A percentile compares a stretch with the other conserved stretches of the same genome.
Evolutionary conservation across 2,888 invertebrate species (phyloP).

Genomic region (Heliconius aoede): DNA sequence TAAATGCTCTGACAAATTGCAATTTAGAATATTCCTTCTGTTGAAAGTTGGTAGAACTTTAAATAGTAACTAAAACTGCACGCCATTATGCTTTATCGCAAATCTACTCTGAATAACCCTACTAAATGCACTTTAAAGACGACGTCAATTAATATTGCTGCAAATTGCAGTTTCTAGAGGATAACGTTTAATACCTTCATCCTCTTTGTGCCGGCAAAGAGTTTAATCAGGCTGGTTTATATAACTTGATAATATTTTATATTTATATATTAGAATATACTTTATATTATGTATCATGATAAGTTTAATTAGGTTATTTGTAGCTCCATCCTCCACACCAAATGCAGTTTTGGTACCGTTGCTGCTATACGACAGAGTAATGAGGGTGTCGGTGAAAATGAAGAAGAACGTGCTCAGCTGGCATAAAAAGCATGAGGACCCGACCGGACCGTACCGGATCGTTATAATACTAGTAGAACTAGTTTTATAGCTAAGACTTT

Average conservation of each 20-base stretch:
- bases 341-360: too few relatives aligned
- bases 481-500: too few relatives aligned
- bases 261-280: background rate
- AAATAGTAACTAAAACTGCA: conserved; percentile 21
- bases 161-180: conserved; percentile 30
- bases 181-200: conserved; percentile 30
- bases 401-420: too few relatives aligned
- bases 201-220: conserved; percentile 25
- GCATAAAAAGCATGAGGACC: too few relatives aligned
- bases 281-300: too few relatives aligned
- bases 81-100: conserved; percentile 27
- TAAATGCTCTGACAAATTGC: conserved; percentile 15
- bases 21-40: conserved; percentile 10
- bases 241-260: conserved; percentile 10
- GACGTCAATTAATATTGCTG: conserved; percentile 30
- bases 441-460: too few relatives aligned
- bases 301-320: too few relatives aligned
- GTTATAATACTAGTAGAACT: background rate
- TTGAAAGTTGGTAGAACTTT: conserved; percentile 22
- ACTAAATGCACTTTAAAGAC: conserved; percentile 27
- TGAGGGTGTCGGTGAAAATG: too few relatives aligned
- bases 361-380: too few relatives aligned
- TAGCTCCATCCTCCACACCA: too few relatives aligned
- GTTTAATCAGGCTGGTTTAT: conserved; percentile 15
- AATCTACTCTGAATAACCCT: conserved; percentile 28